Evolutionary conservation across 2,797 vertebrate genomes (phyloP).

Genomic region (Halcyon leucocephala): DNA sequence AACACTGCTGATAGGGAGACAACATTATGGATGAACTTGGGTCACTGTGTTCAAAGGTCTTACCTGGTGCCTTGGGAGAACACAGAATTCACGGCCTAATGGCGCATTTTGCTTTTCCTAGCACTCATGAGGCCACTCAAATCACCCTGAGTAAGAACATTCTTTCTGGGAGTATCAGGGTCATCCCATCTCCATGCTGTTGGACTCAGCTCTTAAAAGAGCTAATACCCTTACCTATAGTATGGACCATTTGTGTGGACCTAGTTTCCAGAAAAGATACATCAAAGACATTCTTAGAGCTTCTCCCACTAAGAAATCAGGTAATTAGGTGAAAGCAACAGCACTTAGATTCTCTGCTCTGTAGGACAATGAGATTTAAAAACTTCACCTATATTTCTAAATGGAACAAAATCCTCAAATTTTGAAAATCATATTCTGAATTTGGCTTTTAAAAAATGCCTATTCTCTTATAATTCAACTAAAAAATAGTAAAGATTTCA

Average conservation of each 20-base stretch:
- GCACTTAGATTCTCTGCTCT: not conserved
- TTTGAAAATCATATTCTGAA: not conserved
- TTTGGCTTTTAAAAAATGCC: not conserved
- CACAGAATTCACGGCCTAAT: not conserved
- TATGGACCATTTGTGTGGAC: not conserved
- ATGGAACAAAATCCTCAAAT: not conserved
- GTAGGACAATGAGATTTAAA: not conserved
- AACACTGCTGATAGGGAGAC: too few relatives aligned
- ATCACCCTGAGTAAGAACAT: not conserved
- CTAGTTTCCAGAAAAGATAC: not conserved
- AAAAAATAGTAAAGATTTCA: not conserved
- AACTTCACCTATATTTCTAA: not conserved
- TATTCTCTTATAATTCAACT: not conserved
- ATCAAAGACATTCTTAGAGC: not conserved
- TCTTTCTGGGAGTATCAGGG: not conserved
- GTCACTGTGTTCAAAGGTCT: not conserved
- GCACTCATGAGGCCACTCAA: not conserved
- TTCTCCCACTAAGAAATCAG: not conserved
- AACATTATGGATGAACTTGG: accelerated
- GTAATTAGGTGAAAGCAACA: not conserved
- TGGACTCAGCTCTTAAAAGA: not conserved
- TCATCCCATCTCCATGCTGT: not conserved
- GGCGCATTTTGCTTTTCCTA: not conserved
- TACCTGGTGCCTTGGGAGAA: not conserved
- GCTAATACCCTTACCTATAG: not conserved